Conservation (phyloP, 2,888 invertebrate species). For the Monopis laevigella region DNA sequence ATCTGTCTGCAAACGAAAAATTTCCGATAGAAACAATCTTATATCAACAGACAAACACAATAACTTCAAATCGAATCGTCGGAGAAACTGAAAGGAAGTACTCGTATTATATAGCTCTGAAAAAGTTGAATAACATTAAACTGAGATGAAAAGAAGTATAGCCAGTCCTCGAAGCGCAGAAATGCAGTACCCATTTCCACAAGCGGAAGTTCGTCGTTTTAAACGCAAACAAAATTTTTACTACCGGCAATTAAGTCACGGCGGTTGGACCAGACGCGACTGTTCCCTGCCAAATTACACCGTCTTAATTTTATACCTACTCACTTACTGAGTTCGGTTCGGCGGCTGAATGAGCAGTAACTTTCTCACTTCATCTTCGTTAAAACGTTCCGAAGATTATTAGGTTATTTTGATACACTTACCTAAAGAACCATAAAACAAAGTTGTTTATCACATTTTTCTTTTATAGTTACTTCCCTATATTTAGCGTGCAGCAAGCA, state of each 20-base stretch:
- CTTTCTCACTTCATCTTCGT: constrained; percentile 31
- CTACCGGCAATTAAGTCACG: constrained; percentile 33
- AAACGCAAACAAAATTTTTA: constrained; percentile 41
- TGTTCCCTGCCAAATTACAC: constrained; percentile 26
- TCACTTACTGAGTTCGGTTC: constrained; percentile 16
- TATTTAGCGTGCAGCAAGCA: too few relatives aligned
- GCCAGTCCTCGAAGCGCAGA: constrained; percentile 16
- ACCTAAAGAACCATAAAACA: too few relatives aligned
- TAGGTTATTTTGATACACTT: constrained; percentile 18
- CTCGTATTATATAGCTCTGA: too few relatives aligned
- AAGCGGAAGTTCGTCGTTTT: constrained; percentile 30
- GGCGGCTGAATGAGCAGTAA: constrained; percentile 15
- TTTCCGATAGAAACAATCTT: neutral
- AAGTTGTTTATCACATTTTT: too few relatives aligned
- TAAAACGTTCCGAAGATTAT: constrained; percentile 29
- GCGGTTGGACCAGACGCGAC: constrained; percentile 8
- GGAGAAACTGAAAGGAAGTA: too few relatives aligned
- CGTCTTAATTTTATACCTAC: constrained; percentile 26
- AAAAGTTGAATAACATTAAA: constrained; percentile 7
- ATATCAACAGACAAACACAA: neutral
- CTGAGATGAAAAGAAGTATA: constrained; percentile 2
- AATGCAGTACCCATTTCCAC: constrained; percentile 29
- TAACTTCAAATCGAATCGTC: too few relatives aligned
- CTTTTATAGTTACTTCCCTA: too few relatives aligned
- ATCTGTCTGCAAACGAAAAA: too few relatives aligned